phyloP scores from a whole-genome alignment of 2,797 vertebrate genomes.

The Melanotaenia parkinsoni region DNA sequence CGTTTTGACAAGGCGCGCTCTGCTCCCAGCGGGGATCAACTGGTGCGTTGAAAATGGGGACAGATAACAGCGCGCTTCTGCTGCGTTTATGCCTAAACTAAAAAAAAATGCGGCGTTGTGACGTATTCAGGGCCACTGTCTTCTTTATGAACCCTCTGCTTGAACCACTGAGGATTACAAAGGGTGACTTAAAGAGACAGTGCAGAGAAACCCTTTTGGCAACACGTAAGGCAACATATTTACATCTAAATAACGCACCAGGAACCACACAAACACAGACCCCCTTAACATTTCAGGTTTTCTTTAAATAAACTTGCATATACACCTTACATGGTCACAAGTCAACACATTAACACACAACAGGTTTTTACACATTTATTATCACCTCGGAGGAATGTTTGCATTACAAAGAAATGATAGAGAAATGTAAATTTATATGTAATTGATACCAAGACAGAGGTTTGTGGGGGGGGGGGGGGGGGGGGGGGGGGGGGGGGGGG shows the following conservation, averaged over 20 bases:
- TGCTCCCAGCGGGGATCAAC: slow-evolving; percentile 30
- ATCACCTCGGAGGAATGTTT: slow-evolving; percentile 61
- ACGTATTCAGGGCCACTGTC: slow-evolving; percentile 67
- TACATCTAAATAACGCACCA: not conserved
- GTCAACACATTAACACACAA: slow-evolving; percentile 21
- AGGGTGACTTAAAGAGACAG: slow-evolving; percentile 74
- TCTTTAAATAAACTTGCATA: not conserved
- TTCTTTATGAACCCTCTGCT: slow-evolving; percentile 47
- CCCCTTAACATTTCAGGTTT: not conserved
- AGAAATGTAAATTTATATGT: slow-evolving; percentile 43
- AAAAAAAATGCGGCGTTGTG: slow-evolving; percentile 50
- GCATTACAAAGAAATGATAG: slow-evolving; percentile 23
- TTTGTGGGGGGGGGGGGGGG: no score
- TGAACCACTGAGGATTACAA: slow-evolving; percentile 39
- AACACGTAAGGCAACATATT: not conserved
- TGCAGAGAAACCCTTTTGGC: not conserved
- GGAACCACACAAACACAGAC: not conserved
- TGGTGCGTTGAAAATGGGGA: slow-evolving; percentile 32
- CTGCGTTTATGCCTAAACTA: slow-evolving; percentile 42
- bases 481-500: no score
- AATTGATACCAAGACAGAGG: not conserved
- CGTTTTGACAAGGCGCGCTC: slow-evolving; percentile 46
- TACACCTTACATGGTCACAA: not conserved
- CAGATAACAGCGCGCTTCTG: slow-evolving; percentile 2
- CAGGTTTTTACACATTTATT: slow-evolving; percentile 62